Evolutionary conservation across 2,888 invertebrate species (phyloP), one percentile per base, ranked within the genome.

Genomic region (Ophion costatus): DNA sequence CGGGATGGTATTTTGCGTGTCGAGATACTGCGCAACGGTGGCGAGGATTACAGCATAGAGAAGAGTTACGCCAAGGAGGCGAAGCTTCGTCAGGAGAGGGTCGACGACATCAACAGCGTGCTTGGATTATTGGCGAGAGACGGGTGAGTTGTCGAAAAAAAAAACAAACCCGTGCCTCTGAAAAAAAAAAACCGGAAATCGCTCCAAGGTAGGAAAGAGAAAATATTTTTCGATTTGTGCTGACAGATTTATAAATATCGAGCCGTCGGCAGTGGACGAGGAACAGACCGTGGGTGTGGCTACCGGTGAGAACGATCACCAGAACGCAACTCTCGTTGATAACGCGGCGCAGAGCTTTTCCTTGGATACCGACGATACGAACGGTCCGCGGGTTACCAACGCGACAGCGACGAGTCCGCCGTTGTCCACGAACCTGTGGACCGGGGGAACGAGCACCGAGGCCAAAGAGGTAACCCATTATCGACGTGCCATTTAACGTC

Each of bases 1-100:
- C 95, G 98, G 85, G 98, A 98, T 94, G 99, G 99, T 5, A 98
- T 99, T 88, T 95, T 99, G 22, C 95, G 98, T 86, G 98, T 99
- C 17, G 98, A 99, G 94, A 98, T 98, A 89, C 94, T 97, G 78
- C 94, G 96, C 87, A 96, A 96, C 92, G 95, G 96, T 17, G 95
- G 95, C 3, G 95, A 96, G 79, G 96, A 96, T 93, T 98, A 98
- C 92, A 96, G 95, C 87, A 96, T 98, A 91, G 96, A 96, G 92
- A 96, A 97, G 89, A 97, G 97, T 89, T 98, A 98, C 94, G 97
- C 97, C 24, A 97, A 97, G 92, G 97, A 98, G 91, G 95, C 96
- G 85, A 96, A 96, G 91, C 91, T 97, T 80, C 95, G 96, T 89
- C 96, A 96, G 91, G 96, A 96, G 87, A 96, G 95, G 89, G 95